These are phyloP conservation scores for Tyto alba DNA, from an alignment of 2,113 vertebrate species.

Conservation along the genomic window DNA sequence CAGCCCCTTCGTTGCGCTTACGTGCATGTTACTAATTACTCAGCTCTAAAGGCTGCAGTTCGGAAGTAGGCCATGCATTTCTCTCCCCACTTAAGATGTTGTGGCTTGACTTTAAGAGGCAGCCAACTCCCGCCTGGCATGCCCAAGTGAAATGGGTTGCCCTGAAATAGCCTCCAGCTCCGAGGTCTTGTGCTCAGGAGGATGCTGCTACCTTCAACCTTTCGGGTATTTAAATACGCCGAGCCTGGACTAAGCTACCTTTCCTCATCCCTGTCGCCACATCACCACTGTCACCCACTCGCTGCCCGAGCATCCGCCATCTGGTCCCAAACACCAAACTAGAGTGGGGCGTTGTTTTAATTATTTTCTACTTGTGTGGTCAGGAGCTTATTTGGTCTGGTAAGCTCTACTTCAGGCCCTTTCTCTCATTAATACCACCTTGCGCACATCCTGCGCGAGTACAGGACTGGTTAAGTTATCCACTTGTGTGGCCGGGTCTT, in stretches of 20 bases:
- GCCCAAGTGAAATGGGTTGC: not conserved
- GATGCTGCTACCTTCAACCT: not conserved
- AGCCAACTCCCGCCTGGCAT: not conserved
- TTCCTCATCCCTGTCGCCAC: not conserved
- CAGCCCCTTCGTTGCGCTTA: not conserved
- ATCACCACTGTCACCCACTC: slow-evolving; percentile 33
- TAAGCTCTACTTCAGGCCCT: slow-evolving; percentile 58
- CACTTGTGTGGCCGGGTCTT: slow-evolving; percentile 77
- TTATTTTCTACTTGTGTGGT: slow-evolving; percentile 82
- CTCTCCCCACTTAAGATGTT: not conserved
- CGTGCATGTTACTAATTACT: not conserved
- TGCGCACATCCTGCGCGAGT: slow-evolving; percentile 56
- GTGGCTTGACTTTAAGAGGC: not conserved
- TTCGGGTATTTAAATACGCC: not conserved
- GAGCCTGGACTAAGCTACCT: not conserved
- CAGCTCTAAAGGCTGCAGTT: not conserved
- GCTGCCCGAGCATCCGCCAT: slow-evolving; percentile 62
- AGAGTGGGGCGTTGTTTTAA: slow-evolving; percentile 69
- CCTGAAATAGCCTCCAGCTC: not conserved
- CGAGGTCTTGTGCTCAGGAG: not conserved
- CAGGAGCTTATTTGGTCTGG: slow-evolving; percentile 75
- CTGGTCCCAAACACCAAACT: slow-evolving; percentile 66
- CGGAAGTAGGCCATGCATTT: not conserved
- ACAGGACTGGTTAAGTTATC: slow-evolving; percentile 59
- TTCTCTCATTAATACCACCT: slow-evolving; percentile 68